phyloP scores from a whole-genome alignment of 2,113 vertebrate species.

The Leptobrachium leishanense region DNA sequence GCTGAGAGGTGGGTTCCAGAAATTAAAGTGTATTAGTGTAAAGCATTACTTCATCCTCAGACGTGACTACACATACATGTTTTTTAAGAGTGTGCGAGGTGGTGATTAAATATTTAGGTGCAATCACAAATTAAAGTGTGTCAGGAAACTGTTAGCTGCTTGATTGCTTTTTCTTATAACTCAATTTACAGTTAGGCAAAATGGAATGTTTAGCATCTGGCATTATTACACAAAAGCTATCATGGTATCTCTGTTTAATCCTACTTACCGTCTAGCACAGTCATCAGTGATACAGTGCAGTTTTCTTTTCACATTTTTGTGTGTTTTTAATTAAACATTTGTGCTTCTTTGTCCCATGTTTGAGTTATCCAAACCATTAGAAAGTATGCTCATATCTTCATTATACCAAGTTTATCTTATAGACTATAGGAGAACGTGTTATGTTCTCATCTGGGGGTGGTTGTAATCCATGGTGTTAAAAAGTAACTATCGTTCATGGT shows the following conservation, averaged over 20 bases:
- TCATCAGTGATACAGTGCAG: background rate
- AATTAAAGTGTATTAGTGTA: background rate
- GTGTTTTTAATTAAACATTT: background rate
- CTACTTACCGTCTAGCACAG: background rate
- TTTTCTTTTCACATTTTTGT: background rate
- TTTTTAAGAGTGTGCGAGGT: background rate
- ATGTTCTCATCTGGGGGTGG: too few species aligned
- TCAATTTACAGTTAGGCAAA: conserved; percentile 1
- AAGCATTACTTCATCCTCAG: background rate
- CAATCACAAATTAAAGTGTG: background rate
- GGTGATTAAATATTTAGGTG: background rate
- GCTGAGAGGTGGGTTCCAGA: conserved; percentile 2
- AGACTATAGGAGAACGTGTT: too few species aligned
- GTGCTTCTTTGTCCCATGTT: background rate
- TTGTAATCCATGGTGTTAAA: too few species aligned
- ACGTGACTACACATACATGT: background rate
- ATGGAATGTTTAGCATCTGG: background rate
- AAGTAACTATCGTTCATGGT: too few species aligned
- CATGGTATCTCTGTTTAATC: background rate
- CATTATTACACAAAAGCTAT: background rate
- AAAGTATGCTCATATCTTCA: too few species aligned
- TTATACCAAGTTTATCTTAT: too few species aligned
- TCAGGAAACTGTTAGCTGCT: background rate
- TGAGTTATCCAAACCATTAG: background rate
- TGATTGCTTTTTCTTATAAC: background rate